Percentiles rank a stretch among this genome's conserved stretches.
These are phyloP conservation scores for Heptranchias perlo DNA, from an alignment of 2,113 vertebrate species.

Conservation along the genomic window DNA sequence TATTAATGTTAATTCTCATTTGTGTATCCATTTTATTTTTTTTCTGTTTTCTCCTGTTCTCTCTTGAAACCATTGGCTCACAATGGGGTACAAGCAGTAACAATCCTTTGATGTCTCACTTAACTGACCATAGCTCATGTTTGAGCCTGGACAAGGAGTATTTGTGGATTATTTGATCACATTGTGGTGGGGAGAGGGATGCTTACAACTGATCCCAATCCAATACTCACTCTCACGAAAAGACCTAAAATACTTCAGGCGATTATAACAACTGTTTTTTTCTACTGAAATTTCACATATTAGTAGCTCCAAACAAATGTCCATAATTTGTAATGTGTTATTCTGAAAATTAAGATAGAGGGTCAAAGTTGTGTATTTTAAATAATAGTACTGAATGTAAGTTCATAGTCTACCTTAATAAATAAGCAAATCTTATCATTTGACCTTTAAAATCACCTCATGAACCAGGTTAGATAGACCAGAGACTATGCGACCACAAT, in stretches of 20 bases:
- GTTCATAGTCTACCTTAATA: too few relatives aligned
- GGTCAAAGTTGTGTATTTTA: too few relatives aligned
- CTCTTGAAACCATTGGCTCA: too few relatives aligned
- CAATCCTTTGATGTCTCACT: neutral
- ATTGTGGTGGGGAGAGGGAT: neutral
- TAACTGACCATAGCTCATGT: neutral
- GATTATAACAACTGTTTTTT: too few relatives aligned
- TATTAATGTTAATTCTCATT: neutral
- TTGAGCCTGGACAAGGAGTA: neutral
- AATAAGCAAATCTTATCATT: neutral
- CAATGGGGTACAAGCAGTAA: neutral
- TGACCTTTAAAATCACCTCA: neutral
- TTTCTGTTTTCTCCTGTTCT: neutral
- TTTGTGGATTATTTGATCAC: neutral
- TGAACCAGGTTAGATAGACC: neutral
- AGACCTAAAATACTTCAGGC: too few relatives aligned
- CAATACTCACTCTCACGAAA: too few relatives aligned
- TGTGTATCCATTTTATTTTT: neutral
- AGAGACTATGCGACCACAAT: neutral
- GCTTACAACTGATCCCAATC: too few relatives aligned
- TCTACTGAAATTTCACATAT: too few relatives aligned
- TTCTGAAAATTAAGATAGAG: too few relatives aligned
- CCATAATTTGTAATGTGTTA: too few relatives aligned
- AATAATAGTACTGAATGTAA: too few relatives aligned
- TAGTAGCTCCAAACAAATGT: too few relatives aligned